Percentiles rank a stretch among this genome's conserved stretches.
phyloP scores from a whole-genome alignment of 1,140 invertebrate genomes.

The Lethocerus indicus region DNA sequence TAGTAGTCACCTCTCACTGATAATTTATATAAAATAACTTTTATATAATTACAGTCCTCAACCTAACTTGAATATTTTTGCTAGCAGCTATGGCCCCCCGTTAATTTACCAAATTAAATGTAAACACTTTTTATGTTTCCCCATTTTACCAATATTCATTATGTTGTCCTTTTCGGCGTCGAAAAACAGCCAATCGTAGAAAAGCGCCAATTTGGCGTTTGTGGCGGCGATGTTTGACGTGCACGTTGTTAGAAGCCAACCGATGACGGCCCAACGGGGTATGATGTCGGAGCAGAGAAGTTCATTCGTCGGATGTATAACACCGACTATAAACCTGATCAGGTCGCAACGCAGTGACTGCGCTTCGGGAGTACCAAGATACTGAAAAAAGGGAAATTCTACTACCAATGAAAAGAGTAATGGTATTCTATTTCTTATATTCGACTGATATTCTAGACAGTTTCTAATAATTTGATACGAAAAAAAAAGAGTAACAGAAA shows the following conservation, averaged over 20 bases:
- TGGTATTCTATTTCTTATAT: no score
- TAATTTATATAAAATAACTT: no score
- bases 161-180: constrained; percentile 93
- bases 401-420: no score
- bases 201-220: constrained; percentile 88
- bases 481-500: no score
- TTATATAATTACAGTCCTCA: no score
- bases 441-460: no score
- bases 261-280: constrained; percentile 95
- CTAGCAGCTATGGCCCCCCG: no score
- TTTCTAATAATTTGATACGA: no score
- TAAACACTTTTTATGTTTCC: background rate
- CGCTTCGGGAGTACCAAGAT: constrained; percentile 91
- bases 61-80: no score
- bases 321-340: constrained; percentile 92
- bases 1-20: no score
- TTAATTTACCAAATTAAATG: background rate
- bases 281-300: constrained; percentile 94
- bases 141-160: constrained; percentile 72
- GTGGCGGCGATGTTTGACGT: constrained; percentile 85
- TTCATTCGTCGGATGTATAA: constrained; percentile 96
- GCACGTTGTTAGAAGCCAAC: constrained; percentile 92
- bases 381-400: constrained; percentile 57
- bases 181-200: constrained; percentile 97
- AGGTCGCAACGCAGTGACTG: constrained; percentile 88